Base-by-base conservation (phyloP, 1,140 invertebrate species). In the Acarapis woodi region DNA sequence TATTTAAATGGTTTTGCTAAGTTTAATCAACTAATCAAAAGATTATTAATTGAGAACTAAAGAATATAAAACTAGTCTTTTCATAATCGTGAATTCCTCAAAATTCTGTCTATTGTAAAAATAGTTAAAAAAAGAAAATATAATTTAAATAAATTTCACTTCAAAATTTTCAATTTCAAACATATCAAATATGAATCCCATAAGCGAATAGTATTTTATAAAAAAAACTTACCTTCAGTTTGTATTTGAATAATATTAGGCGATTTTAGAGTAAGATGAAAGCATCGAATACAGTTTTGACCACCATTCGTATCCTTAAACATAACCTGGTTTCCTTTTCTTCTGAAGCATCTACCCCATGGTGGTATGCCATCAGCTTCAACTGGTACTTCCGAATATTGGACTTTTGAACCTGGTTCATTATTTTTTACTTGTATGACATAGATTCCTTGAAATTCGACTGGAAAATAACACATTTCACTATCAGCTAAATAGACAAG, bases 401-500 rank as follows among this genome's bases (percentile, higher is more conserved):
- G 57, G 26, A 61, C 56, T 24, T 39, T 24, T 24, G 36, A 33
- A 3, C 39, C 38, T 1, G 38, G 44, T n/a, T 41, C 26, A 14
- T 26, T 24, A 34, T 8, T 46, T 48, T 32, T 48, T 49, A 43
- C 44, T 54, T 70, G 68, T 53, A 64, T 68, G 37, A 65, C 49
- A 49, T 63, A 71, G 40, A 67, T 64, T 16, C 68, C 68, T 55
- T 70, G 68, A 42, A 63, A 63, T 52, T 69, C 66, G 31, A 64
- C 57, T n/a, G 67, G 61, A 50, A 71, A 70, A 48, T 67, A 70
- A 51, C 68, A 71, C n/a, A n/a, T n/a, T n/a, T n/a, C n/a, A n/a
- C n/a, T n/a, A n/a, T n/a, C n/a, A n/a, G n/a, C n/a, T n/a, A n/a
- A n/a, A n/a, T n/a, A n/a, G n/a, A n/a, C n/a, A n/a, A n/a, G n/a